These are phyloP conservation scores for Oncorhynchus mykiss DNA, from an alignment of 2,113 vertebrate genomes.

Conservation along the genomic window DNA sequence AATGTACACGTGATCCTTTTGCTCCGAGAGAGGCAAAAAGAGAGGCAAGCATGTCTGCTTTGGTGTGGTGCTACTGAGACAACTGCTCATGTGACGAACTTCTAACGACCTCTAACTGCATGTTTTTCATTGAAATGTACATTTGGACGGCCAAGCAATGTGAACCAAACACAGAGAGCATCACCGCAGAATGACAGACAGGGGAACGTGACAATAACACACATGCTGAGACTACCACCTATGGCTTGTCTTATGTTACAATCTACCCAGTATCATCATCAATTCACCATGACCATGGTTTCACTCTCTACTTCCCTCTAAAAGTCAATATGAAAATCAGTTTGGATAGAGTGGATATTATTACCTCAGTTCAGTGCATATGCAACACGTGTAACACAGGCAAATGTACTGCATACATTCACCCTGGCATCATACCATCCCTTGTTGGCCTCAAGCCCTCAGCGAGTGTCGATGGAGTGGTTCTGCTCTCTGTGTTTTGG, in stretches of 20 bases:
- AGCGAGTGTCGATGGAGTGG: slow-evolving; percentile 1
- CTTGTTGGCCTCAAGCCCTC: background rate
- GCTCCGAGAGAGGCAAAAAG: slow-evolving; percentile 60
- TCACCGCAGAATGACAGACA: slow-evolving; percentile 26
- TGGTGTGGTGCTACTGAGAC: slow-evolving; percentile 45
- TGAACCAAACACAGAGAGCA: slow-evolving; percentile 51
- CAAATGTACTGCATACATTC: background rate
- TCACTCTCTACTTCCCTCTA: background rate
- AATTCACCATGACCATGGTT: background rate
- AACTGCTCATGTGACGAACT: slow-evolving; percentile 32
- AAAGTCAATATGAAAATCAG: background rate
- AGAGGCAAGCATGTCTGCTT: slow-evolving; percentile 61
- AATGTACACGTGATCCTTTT: slow-evolving; percentile 73
- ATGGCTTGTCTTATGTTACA: background rate
- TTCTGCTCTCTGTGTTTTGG: slow-evolving; percentile 51
- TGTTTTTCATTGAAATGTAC: slow-evolving; percentile 51
- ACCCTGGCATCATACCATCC: background rate
- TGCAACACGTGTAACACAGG: background rate
- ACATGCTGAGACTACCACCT: background rate
- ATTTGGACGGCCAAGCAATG: slow-evolving; percentile 11
- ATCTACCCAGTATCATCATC: background rate
- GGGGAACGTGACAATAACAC: background rate
- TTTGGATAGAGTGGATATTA: background rate
- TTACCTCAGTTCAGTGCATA: background rate
- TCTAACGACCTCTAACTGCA: slow-evolving; percentile 63